Conservation (phyloP, 2,797 vertebrate species). For the Schizopygopsis malacanthus region DNA sequence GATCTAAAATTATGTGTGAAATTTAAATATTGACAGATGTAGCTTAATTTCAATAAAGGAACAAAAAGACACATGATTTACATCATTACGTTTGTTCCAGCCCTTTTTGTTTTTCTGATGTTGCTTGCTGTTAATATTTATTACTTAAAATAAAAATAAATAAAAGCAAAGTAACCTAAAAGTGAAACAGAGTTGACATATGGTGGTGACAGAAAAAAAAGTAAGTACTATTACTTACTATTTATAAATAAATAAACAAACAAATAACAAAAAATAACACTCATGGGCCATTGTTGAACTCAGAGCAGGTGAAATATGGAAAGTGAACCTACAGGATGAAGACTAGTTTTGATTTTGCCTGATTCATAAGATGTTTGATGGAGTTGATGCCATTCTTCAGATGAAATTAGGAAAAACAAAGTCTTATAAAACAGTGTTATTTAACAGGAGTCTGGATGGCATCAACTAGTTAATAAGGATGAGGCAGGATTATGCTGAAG, state of each 20-base stretch:
- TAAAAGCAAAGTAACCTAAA: neutral
- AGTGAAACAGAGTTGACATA: neutral
- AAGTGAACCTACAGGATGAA: neutral
- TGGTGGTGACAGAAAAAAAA: too few species aligned
- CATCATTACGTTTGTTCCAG: neutral
- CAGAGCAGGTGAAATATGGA: neutral
- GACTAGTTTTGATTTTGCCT: neutral
- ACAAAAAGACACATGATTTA: neutral
- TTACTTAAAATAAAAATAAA: neutral
- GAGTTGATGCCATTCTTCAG: neutral
- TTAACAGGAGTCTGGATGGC: conserved; percentile 42
- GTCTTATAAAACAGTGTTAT: conserved; percentile 43
- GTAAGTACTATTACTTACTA: neutral
- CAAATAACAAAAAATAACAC: neutral
- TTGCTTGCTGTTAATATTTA: neutral
- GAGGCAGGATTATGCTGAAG: conserved; percentile 65
- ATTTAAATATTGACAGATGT: neutral
- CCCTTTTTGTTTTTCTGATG: neutral
- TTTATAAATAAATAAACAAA: neutral
- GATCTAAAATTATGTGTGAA: neutral
- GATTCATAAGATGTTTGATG: neutral
- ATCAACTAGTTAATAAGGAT: conserved; percentile 64
- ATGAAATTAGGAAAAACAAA: conserved; percentile 34
- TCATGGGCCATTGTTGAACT: too few species aligned
- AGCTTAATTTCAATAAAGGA: neutral